Percentiles rank a stretch among this genome's conserved stretches.
phyloP scores from a whole-genome alignment of 1,140 invertebrate species.

The Zaprionus capensis region DNA sequence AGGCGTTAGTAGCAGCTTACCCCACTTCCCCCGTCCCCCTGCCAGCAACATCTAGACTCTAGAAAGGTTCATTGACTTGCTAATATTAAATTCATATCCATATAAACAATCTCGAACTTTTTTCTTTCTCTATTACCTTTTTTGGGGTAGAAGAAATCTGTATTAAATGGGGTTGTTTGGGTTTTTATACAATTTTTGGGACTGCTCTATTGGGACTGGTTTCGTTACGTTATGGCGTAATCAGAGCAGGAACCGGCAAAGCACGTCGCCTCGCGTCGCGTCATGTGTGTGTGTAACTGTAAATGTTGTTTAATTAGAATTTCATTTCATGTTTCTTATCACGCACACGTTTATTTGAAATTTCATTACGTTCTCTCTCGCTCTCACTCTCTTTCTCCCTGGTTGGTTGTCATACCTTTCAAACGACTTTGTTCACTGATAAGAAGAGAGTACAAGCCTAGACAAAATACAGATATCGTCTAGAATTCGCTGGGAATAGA shows the following conservation, averaged over 20 bases:
- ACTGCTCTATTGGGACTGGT: constrained; percentile 10
- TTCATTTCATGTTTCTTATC: constrained; percentile 59
- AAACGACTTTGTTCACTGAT: constrained; percentile 73
- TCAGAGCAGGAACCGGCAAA: constrained; percentile 57
- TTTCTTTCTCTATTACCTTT: constrained; percentile 29
- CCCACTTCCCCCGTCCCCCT: constrained; percentile 3
- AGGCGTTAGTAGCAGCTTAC: constrained; percentile 11
- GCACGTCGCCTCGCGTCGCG: constrained; percentile 42
- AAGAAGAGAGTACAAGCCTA: constrained; percentile 17
- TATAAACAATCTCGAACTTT: constrained; percentile 21
- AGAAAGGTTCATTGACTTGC: constrained; percentile 42
- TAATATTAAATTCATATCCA: constrained; percentile 32
- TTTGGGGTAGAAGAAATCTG: constrained; percentile 29
- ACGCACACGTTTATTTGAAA: constrained; percentile 46
- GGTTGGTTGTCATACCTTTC: constrained; percentile 62
- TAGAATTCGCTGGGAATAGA: not conserved
- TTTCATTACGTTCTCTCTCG: constrained; percentile 20
- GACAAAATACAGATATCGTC: not conserved
- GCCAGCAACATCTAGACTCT: not conserved
- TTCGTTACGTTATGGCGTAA: constrained; percentile 44
- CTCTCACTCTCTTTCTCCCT: not conserved
- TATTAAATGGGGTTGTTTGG: constrained; percentile 56
- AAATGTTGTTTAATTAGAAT: constrained; percentile 50
- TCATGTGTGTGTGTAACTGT: constrained; percentile 39
- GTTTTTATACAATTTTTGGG: constrained; percentile 10